Evolutionary conservation across 2,888 invertebrate genomes (phyloP).

Genomic region (Hypselothyrea guttata): DNA sequence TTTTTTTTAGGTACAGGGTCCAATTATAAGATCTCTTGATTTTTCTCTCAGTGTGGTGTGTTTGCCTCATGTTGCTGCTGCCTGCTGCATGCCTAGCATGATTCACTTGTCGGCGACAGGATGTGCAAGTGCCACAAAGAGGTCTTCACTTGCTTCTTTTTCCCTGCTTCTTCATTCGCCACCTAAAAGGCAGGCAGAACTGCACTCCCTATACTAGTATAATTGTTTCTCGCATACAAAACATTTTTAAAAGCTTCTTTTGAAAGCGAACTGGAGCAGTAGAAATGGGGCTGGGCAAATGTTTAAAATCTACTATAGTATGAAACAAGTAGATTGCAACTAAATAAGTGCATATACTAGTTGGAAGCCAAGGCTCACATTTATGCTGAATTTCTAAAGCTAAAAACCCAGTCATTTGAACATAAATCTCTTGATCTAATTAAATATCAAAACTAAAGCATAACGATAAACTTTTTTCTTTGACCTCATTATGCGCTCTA

Average conservation of each 20-base stretch:
- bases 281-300: too few species aligned
- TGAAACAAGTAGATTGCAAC: too few species aligned
- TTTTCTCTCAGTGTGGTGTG: slow-evolving; percentile 14
- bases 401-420: too few species aligned
- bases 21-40: too few species aligned
- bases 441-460: too few species aligned
- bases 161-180: slow-evolving; percentile 8
- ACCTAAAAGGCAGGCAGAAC: slow-evolving; percentile 43
- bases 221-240: slow-evolving; percentile 54
- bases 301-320: neutral
- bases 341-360: too few species aligned
- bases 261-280: neutral
- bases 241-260: slow-evolving; percentile 28
- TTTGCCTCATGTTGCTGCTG: slow-evolving; percentile 10
- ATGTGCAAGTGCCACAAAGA: slow-evolving; percentile 72
- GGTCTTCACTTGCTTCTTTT: slow-evolving; percentile 54
- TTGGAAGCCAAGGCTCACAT: too few species aligned
- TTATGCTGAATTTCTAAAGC: too few species aligned
- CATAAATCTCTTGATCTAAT: too few species aligned
- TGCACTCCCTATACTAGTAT: slow-evolving; percentile 25
- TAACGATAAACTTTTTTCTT: too few species aligned
- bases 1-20: too few species aligned
- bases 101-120: slow-evolving; percentile 72
- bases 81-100: slow-evolving; percentile 63
- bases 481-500: too few species aligned